Conservation (phyloP, 2,797 vertebrate species). For the Nannoperca australis region DNA sequence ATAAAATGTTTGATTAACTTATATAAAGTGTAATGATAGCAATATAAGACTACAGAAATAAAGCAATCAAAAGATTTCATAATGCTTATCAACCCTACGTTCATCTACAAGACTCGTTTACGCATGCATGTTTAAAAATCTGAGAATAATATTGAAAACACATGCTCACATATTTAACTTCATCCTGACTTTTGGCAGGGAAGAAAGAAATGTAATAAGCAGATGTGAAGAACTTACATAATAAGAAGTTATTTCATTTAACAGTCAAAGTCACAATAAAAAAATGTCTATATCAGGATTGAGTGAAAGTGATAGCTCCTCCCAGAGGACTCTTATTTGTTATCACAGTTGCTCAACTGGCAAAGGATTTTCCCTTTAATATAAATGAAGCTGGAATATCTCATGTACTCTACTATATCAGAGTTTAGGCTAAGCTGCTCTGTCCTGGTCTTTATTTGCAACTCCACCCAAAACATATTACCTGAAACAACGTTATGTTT, state of each 20-base stretch:
- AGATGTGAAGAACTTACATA: constrained; percentile 9
- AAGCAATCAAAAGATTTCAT: neutral
- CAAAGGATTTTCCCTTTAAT: constrained; percentile 10
- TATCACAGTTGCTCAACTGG: constrained; percentile 36
- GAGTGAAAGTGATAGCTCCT: constrained; percentile 7
- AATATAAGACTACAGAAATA: neutral
- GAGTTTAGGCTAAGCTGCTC: neutral
- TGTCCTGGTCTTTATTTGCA: neutral
- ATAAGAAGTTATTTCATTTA: neutral
- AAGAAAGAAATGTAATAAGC: constrained; percentile 7
- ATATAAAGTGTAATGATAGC: neutral
- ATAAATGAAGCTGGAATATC: neutral
- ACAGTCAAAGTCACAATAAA: constrained; percentile 27
- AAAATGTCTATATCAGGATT: neutral
- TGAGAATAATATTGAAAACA: neutral
- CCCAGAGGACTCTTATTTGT: constrained; percentile 18
- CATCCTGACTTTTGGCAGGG: neutral
- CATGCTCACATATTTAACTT: neutral
- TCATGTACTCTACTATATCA: neutral
- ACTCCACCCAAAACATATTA: neutral
- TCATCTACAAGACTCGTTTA: neutral
- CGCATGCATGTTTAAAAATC: neutral
- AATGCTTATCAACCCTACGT: neutral
- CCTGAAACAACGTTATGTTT: neutral
- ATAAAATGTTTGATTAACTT: neutral